phyloP scores from a whole-genome alignment of 2,888 invertebrate genomes.

The Neocrepidodera transversa region DNA sequence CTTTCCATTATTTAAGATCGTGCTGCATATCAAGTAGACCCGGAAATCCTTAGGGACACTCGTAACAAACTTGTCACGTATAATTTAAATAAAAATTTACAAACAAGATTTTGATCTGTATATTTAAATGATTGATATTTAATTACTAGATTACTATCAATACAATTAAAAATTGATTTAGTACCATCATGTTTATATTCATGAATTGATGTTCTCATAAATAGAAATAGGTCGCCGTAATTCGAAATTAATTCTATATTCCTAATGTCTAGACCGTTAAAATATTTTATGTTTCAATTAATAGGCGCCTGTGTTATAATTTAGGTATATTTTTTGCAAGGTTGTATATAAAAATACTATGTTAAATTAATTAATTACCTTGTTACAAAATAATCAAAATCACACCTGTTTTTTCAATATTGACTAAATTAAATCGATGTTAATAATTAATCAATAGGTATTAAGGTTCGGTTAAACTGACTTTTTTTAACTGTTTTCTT shows the following conservation, averaged over 20 bases:
- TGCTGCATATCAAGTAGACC: constrained; percentile 15
- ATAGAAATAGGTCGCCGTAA: constrained; percentile 7
- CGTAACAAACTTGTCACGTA: constrained; percentile 11
- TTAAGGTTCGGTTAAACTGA: too few species aligned
- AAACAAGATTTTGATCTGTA: too few species aligned
- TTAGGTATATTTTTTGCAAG: too few species aligned
- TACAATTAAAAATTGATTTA: constrained; percentile 1
- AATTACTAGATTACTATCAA: background rate
- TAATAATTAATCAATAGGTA: too few species aligned
- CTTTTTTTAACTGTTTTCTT: too few species aligned
- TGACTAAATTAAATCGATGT: too few species aligned
- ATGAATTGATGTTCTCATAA: background rate
- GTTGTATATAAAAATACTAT: too few species aligned
- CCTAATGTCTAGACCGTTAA: constrained; percentile 2
- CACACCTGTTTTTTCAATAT: too few species aligned
- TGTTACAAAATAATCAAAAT: too few species aligned
- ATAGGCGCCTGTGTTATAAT: background rate
- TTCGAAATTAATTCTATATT: constrained; percentile 8
- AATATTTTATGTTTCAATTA: constrained; percentile 2
- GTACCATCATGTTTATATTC: background rate
- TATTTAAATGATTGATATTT: too few species aligned
- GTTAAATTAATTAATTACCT: too few species aligned
- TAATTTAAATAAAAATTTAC: too few species aligned
- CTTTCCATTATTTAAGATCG: constrained; percentile 21
- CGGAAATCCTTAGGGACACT: constrained; percentile 6